phyloP scores from a whole-genome alignment of 1,140 invertebrate species.

The Megalopta genalis region DNA sequence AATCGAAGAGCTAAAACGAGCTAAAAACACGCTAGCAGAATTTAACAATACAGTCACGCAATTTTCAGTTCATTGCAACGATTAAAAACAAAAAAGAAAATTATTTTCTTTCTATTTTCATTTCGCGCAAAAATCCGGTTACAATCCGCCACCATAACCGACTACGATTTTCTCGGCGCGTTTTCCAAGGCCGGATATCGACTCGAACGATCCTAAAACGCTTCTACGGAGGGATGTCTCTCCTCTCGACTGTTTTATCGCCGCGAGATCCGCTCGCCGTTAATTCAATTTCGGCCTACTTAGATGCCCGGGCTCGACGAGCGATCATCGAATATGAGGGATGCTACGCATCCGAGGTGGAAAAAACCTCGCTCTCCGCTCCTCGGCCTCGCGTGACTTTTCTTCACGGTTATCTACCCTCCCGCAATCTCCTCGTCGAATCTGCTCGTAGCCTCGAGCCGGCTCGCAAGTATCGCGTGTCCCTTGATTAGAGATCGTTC shows the following conservation, averaged over 20 bases:
- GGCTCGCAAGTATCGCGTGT: constrained; percentile 72
- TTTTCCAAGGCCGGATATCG: background rate
- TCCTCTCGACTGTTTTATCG: background rate
- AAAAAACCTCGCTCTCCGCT: background rate
- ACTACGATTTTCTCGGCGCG: too few species aligned
- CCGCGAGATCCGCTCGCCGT: background rate
- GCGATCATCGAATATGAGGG: background rate
- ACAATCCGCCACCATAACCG: too few species aligned
- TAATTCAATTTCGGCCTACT: constrained; percentile 7
- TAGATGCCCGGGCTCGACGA: background rate
- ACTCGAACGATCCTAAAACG: background rate
- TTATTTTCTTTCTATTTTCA: too few species aligned
- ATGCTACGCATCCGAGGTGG: background rate
- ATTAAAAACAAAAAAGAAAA: too few species aligned
- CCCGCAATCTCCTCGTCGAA: constrained; percentile 63
- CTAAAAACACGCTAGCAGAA: too few species aligned
- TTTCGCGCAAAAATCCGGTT: too few species aligned
- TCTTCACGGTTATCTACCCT: constrained; percentile 68
- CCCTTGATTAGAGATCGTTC: constrained; percentile 69
- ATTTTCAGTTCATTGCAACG: too few species aligned
- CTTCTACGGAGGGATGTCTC: background rate
- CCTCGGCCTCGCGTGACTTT: constrained; percentile 71
- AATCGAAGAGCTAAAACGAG: too few species aligned
- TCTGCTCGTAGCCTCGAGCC: constrained; percentile 64
- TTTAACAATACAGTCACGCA: too few species aligned